Base-by-base conservation (phyloP, 1,140 invertebrate species). In the Melitaea cinxia region DNA sequence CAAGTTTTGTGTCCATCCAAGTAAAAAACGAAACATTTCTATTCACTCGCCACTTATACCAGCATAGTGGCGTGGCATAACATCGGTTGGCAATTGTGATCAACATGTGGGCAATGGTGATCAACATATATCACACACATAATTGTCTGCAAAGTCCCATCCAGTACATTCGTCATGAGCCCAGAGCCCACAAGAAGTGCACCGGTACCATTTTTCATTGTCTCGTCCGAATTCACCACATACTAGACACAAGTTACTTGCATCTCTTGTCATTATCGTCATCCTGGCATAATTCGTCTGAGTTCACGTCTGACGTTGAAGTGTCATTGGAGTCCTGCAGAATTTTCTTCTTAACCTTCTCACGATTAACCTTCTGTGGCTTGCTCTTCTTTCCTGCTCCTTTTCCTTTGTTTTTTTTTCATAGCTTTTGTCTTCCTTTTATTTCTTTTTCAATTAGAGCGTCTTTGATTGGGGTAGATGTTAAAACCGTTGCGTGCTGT, bases 191-290 rank as follows among this genome's bases (percentile, higher is more conserved):
- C 19, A 66, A 55, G 58, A 65, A 6, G 53, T 62, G 62, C 66
- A 63, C 14, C 63, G 54, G 58, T 66, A 69, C 71, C 67, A 73
- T 58, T 21, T 23, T 53, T 66, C 65, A 10, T 67, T 65, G 12
- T 65, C 66, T 42, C 56, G 52, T 63, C 70, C 65, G 54, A 67
- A 68, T 63, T 71, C 68, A 66, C 42, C 55, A 24, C 64, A 70
- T 60, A 65, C 42, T 0, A 68, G 9, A 17, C 60, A 67, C 50
- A n/a, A n/a, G n/a, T 63, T 63, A 67, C 64, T 67, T 26, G 50
- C 35, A 42, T 60, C 49, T n/a, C n/a, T n/a, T n/a, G 12, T 68
- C 65, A 15, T 65, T 57, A 37, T 61, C 70, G 3, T 67, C 39
- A 10, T 58, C 39, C 9, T 58, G 26, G 10, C 39, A 58, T 15